phyloP scores from a whole-genome alignment of 2,797 vertebrate genomes.

The Myotis daubentonii region DNA sequence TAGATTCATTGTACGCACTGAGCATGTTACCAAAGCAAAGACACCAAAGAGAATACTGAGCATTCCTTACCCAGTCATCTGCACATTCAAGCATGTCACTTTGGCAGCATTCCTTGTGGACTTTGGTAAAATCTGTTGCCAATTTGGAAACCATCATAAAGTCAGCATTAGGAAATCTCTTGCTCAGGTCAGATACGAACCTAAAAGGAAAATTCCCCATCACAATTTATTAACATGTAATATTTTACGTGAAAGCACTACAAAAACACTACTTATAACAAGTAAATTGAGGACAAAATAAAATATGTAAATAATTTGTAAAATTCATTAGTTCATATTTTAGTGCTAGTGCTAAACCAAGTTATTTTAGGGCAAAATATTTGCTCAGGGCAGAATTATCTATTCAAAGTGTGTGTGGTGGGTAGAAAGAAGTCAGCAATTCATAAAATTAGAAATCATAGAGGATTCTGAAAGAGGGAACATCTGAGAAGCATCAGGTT shows the following conservation, averaged over 20 bases:
- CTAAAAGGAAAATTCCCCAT: constrained; percentile 67
- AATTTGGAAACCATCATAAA: constrained; percentile 5
- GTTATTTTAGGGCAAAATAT: neutral
- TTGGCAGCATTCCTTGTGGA: constrained; percentile 79
- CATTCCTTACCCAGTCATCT: constrained; percentile 83
- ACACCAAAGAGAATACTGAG: neutral
- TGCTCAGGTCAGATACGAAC: neutral
- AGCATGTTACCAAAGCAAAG: neutral
- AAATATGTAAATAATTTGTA: neutral
- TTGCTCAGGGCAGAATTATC: neutral
- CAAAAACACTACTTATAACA: neutral
- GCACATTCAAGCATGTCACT: constrained; percentile 84
- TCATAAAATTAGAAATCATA: constrained; percentile 14
- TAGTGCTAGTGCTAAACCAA: neutral
- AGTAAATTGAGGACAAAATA: neutral
- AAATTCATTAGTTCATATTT: constrained; percentile 1
- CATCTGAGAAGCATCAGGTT: neutral
- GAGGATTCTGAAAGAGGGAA: neutral
- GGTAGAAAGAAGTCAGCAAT: neutral
- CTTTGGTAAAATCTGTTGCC: rapidly evolving
- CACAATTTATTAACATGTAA: neutral
- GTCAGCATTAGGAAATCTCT: constrained; percentile 70
- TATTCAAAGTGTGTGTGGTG: neutral
- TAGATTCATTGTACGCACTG: no score
- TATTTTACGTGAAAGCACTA: neutral